These are phyloP conservation scores for Anhinga anhinga DNA, from an alignment of 2,113 vertebrate species.

Conservation along the genomic window DNA sequence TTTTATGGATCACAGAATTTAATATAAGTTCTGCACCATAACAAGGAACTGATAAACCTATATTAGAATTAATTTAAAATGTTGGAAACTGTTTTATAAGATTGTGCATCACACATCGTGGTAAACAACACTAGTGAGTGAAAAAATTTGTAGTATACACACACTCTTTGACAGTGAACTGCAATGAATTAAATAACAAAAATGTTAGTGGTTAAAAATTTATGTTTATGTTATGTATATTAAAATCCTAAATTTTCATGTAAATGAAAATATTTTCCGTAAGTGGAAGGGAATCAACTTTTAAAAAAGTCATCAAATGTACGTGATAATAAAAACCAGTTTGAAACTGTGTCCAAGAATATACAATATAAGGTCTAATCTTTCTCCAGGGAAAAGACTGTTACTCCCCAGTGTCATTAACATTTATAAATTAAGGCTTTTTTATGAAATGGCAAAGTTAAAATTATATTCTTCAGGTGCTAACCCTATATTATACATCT, in stretches of 20 bases:
- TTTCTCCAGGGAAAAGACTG: conserved; percentile 42
- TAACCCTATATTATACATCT: conserved; percentile 55
- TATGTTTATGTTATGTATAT: neutral
- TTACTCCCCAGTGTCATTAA: conserved; percentile 48
- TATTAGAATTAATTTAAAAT: conserved; percentile 83
- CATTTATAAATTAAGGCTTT: conserved; percentile 68
- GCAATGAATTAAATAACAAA: neutral
- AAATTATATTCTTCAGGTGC: conserved; percentile 42
- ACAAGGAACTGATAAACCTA: conserved; percentile 83
- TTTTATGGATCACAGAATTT: conserved; percentile 87
- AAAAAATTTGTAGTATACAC: neutral
- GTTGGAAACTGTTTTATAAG: conserved; percentile 75
- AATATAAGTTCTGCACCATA: conserved; percentile 84
- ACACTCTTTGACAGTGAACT: neutral
- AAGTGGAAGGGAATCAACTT: neutral
- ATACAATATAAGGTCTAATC: conserved; percentile 30
- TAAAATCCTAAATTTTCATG: conserved; percentile 17
- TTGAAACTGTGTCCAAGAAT: conserved; percentile 37
- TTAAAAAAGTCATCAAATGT: neutral
- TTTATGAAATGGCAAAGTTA: conserved; percentile 59
- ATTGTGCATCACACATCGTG: conserved; percentile 59
- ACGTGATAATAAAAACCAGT: neutral
- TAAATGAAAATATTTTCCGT: neutral
- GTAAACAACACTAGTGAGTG: conserved; percentile 61
- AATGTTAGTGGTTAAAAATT: neutral